Evolutionary conservation across 2,797 vertebrate genomes (phyloP), one percentile per base, ranked within the genome.

Genomic region (Alca torda): DNA sequence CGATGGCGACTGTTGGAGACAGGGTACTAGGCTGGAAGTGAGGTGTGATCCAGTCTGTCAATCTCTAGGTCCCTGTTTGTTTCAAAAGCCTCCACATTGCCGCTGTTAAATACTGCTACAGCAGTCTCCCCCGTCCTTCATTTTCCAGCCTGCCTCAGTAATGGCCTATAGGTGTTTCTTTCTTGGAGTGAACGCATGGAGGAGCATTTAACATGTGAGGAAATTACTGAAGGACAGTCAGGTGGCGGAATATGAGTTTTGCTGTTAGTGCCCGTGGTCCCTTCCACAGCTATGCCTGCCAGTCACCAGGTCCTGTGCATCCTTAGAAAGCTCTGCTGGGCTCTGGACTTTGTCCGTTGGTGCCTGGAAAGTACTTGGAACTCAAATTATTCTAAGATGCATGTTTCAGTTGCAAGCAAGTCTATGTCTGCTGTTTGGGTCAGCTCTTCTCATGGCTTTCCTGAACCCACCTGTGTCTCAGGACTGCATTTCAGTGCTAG

Each of bases 41-140:
- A 93, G 89, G 87, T 75, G 93, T 88, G 92, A 96, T 94, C 82
- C 95, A 86, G 16, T 64, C 89, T 95, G 93, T 92, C 96, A 92
- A 24, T 92, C 65, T 73, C 9, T 50, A 84, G 89, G 43, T 78
- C 87, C 86, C 17, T 61, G n/a, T 61, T n/a, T 87, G 33, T 93
- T 92, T 89, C 25, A 3, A 88, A 89, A 88, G 87, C 84, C 39
- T 85, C 61, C 21, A 3, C 9, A 13, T 18, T 56, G 51, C 87
- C 87, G 76, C 79, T 89, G 39, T 67, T 94, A 48, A 59, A 86
- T 76, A 37, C 59, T 77, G 56, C 59, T 89, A 57, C 25, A 64
- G 45, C 45, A 83, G 39, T 33, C 26, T 85, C 35, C 31, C 53
- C 54, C 78, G 35, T 45, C 53, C 41, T 90, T 79, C 87, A 33